Evolutionary conservation across 2,113 vertebrate species (phyloP).

Genomic region (Apteryx owenii): DNA sequence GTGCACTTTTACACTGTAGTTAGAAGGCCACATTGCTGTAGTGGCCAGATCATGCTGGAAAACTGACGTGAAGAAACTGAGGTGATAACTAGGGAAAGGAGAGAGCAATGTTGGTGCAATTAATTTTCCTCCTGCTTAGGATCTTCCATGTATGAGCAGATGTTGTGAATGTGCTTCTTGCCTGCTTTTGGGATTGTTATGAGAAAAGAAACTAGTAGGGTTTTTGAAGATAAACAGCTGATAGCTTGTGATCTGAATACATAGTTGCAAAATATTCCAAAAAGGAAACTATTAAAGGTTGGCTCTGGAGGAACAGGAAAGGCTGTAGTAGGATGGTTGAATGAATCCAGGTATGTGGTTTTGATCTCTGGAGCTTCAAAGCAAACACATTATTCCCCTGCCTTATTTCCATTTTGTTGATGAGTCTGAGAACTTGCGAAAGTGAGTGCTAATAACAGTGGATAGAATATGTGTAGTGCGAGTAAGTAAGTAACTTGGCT

Average conservation of each 20-base stretch:
- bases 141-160: not conserved
- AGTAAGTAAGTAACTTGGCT: slow-evolving; percentile 29
- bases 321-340: not conserved
- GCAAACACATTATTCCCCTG: not conserved
- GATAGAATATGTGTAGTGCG: not conserved
- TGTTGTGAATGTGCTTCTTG: not conserved
- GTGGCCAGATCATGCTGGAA: not conserved
- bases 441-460: not conserved
- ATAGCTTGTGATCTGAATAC: not conserved
- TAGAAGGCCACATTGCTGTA: not conserved
- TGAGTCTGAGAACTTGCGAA: slow-evolving; percentile 35
- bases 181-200: not conserved
- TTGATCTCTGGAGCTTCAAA: slow-evolving; percentile 56
- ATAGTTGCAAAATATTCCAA: not conserved
- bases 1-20: not conserved
- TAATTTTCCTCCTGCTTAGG: not conserved
- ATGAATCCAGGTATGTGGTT: slow-evolving; percentile 35
- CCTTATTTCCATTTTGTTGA: slow-evolving; percentile 57
- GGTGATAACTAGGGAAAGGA: not conserved
- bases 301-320: slow-evolving; percentile 37
- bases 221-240: not conserved
- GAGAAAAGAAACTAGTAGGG: not conserved
- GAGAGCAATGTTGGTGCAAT: not conserved
- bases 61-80: not conserved
- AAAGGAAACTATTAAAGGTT: slow-evolving; percentile 4